These are phyloP conservation scores for Stictocephala bisonia DNA, from an alignment of 2,888 invertebrate genomes.

Conservation along the genomic window DNA sequence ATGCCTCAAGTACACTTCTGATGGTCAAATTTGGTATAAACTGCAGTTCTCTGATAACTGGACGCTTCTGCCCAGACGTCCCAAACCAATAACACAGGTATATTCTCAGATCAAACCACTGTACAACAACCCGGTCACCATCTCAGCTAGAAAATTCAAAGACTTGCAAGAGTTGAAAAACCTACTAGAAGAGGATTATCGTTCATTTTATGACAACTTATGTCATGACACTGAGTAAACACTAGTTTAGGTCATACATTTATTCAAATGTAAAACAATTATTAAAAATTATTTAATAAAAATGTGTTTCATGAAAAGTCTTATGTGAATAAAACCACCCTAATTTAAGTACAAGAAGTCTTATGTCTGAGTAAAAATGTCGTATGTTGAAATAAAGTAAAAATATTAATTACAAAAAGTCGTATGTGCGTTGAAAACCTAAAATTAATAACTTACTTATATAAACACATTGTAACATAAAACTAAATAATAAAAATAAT, in stretches of 20 bases:
- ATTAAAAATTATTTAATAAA: too few species aligned
- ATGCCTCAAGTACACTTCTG: conserved; percentile 16
- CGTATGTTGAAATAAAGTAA: conserved; percentile 24
- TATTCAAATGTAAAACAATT: too few species aligned
- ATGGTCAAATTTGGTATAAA: conserved; percentile 23
- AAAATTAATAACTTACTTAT: not conserved
- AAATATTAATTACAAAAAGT: conserved; percentile 22
- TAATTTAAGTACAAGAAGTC: not conserved
- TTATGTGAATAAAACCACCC: conserved; percentile 7
- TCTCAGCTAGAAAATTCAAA: too few species aligned
- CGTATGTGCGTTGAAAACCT: conserved; percentile 23
- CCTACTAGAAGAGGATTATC: too few species aligned
- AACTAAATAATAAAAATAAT: not conserved
- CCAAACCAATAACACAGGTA: too few species aligned
- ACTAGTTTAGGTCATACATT: too few species aligned
- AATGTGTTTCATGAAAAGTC: conserved; percentile 1
- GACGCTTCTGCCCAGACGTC: not conserved
- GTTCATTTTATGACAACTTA: too few species aligned
- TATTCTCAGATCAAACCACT: conserved; percentile 26
- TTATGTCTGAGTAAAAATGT: conserved; percentile 34
- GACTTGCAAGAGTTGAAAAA: too few species aligned
- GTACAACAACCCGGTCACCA: not conserved
- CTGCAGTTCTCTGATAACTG: conserved; percentile 8
- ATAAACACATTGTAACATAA: conserved; percentile 3
- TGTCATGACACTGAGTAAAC: too few species aligned